A percentile compares a stretch with the other conserved stretches of the same genome.
Evolutionary conservation across 1,140 invertebrate genomes (phyloP).

Genomic region (Coboldia fuscipes): DNA sequence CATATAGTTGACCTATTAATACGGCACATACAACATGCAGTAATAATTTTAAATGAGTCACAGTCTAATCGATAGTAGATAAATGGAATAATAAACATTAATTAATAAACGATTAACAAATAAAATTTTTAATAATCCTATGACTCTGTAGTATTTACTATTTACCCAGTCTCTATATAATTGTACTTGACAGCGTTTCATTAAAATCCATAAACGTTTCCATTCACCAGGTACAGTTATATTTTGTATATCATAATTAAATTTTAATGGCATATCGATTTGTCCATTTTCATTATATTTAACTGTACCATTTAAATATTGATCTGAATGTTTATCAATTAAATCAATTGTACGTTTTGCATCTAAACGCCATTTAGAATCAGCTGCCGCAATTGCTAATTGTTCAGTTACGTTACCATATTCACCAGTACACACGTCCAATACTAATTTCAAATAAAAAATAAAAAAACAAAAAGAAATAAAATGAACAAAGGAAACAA

Average conservation of each 20-base stretch:
- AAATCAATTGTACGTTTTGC: neutral
- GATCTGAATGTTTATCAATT: neutral
- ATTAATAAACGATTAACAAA: neutral
- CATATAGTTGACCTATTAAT: conserved; percentile 39
- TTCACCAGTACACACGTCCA: conserved; percentile 67
- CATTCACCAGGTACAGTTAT: conserved; percentile 17
- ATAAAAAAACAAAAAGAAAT: neutral
- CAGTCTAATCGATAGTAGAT: conserved; percentile 25
- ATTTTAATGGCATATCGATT: neutral
- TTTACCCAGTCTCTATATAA: conserved; percentile 49
- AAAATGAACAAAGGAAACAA: neutral
- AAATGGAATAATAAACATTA: neutral
- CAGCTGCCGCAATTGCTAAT: conserved; percentile 30
- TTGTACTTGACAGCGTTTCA: conserved; percentile 33
- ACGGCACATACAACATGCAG: conserved; percentile 41
- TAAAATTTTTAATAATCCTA: neutral
- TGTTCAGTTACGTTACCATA: conserved; percentile 57
- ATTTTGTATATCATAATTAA: neutral
- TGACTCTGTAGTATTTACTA: conserved; percentile 5
- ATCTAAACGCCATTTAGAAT: conserved; percentile 21
- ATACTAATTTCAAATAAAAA: conserved; percentile 25
- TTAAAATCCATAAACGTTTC: conserved; percentile 31
- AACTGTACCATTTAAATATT: neutral
- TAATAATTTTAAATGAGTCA: conserved; percentile 39
- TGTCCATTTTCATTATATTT: neutral